phyloP scores from a whole-genome alignment of 2,888 invertebrate genomes.

The Ophion ellenae region DNA sequence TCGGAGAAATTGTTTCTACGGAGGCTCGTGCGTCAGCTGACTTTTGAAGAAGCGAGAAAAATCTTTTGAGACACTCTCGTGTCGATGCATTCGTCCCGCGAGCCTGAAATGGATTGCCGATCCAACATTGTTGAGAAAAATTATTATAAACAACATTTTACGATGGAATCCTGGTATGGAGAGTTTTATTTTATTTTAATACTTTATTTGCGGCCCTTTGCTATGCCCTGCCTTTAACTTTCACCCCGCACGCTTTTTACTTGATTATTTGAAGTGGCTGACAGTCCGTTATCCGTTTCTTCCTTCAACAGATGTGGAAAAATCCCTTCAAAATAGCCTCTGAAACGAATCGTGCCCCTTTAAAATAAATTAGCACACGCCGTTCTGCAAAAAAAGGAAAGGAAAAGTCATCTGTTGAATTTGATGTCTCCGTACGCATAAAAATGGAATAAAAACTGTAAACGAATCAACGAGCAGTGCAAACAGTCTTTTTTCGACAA shows the following conservation, averaged over 20 bases:
- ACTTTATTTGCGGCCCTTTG: no score
- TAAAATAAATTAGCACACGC: constrained; percentile 6
- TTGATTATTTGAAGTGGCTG: neutral
- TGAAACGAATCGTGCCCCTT: neutral
- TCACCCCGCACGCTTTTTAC: neutral
- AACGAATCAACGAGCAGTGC: constrained; percentile 32
- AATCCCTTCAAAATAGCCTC: neutral
- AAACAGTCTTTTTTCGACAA: constrained; percentile 39
- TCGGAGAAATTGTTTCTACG: constrained; percentile 17
- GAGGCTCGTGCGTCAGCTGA: neutral
- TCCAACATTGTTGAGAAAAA: neutral
- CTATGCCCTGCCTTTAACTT: no score
- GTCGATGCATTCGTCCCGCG: neutral
- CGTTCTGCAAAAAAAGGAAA: neutral
- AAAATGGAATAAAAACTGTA: neutral
- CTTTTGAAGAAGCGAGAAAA: neutral
- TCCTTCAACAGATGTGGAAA: neutral
- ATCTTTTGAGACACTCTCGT: neutral
- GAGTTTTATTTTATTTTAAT: no score
- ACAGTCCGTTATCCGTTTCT: neutral
- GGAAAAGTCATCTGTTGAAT: constrained; percentile 4
- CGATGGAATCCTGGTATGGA: no score
- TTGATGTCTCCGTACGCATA: neutral
- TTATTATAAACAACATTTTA: no score
- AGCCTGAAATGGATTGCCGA: neutral